phyloP scores from a whole-genome alignment of 2,888 invertebrate species.

The Hydropsyche betteni region DNA sequence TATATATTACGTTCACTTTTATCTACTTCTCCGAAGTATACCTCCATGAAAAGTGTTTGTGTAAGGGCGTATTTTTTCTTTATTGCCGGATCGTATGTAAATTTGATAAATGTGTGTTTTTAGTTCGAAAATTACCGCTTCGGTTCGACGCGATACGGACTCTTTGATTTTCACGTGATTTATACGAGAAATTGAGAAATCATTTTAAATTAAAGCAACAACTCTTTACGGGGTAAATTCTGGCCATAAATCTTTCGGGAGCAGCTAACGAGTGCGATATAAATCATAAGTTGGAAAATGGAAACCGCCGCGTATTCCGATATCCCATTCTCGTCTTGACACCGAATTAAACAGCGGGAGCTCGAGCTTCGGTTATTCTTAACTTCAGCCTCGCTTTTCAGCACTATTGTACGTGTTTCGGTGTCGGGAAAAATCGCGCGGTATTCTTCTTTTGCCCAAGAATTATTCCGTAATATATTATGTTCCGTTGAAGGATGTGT shows the following conservation, averaged over 20 bases:
- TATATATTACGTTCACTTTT: too few relatives aligned
- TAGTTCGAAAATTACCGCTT: neutral
- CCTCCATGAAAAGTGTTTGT: too few relatives aligned
- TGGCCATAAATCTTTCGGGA: slow-evolving; percentile 15
- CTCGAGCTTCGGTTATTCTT: slow-evolving; percentile 2
- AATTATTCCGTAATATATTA: too few relatives aligned
- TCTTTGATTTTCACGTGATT: neutral
- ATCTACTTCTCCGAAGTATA: too few relatives aligned
- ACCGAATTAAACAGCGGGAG: slow-evolving; percentile 15
- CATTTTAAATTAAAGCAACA: slow-evolving; percentile 28
- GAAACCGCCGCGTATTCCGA: slow-evolving; percentile 26
- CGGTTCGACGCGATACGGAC: neutral
- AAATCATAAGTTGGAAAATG: slow-evolving; percentile 31
- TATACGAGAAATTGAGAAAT: slow-evolving; percentile 16
- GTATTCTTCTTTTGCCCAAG: too few relatives aligned
- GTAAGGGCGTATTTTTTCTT: too few relatives aligned
- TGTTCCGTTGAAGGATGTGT: too few relatives aligned
- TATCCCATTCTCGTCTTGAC: slow-evolving; percentile 26
- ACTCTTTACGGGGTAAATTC: slow-evolving; percentile 24
- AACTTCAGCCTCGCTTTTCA: neutral
- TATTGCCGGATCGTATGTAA: neutral
- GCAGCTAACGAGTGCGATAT: slow-evolving; percentile 29
- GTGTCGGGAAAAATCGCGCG: too few relatives aligned
- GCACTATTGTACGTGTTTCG: too few relatives aligned
- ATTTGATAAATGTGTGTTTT: slow-evolving; percentile 12